phyloP scores from a whole-genome alignment of 2,113 vertebrate genomes.

The Pan troglodytes region NHGRI_mPanTro3-v2.1_pri NC_072409.2:51250001-51250500 shows the following conservation, averaged over 20 bases:
- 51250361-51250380: background rate
- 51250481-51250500: background rate
- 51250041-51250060: constrained; percentile 6
- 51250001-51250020: background rate
- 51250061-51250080: background rate
- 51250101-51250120: background rate
- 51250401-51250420: background rate
- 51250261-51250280: background rate
- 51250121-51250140: background rate
- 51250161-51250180: background rate
- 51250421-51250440: background rate
- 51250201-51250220: background rate
- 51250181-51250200: background rate
- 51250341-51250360: background rate
- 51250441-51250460: background rate
- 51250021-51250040: background rate
- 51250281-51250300: background rate
- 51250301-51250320: background rate
- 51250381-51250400: background rate
- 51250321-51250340: background rate
- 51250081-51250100: background rate
- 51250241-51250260: background rate
- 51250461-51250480: background rate
- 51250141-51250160: background rate
- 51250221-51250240: background rate